Evolutionary conservation across 2,797 vertebrate genomes (phyloP).

Genomic region (Discoglossus pictus): DNA sequence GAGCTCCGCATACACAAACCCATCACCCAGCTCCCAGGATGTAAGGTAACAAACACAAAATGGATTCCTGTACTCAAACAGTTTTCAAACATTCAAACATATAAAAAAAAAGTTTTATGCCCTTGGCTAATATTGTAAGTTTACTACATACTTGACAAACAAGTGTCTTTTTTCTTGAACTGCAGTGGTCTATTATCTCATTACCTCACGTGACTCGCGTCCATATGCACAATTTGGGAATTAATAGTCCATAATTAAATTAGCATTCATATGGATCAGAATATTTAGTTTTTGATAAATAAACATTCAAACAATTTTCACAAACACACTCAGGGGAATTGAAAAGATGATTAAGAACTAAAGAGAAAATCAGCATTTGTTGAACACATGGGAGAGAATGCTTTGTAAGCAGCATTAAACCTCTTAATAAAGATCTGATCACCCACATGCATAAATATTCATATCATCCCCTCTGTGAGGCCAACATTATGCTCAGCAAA

Average conservation of each 20-base stretch:
- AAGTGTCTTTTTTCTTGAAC: no score
- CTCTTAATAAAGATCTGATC: conserved; percentile 43
- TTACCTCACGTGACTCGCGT: background rate
- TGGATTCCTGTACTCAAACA: no score
- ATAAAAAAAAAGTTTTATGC: no score
- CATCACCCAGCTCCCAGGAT: no score
- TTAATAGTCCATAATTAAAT: conserved; percentile 44
- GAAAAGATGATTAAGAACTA: conserved; percentile 39
- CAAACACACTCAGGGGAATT: conserved; percentile 30
- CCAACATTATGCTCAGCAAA: conserved; percentile 51
- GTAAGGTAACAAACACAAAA: no score
- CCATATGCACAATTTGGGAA: conserved; percentile 24
- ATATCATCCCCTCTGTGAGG: conserved; percentile 31
- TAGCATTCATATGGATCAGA: conserved; percentile 22
- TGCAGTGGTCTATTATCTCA: no score
- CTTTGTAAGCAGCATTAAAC: conserved; percentile 44
- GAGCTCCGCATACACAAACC: no score
- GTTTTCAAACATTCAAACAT: no score
- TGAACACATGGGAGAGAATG: conserved; percentile 13
- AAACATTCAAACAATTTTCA: conserved; percentile 35
- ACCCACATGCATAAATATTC: conserved; percentile 51
- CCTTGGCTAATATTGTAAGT: no score
- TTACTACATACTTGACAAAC: no score
- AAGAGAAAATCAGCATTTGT: conserved; percentile 40
- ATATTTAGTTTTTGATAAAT: conserved; percentile 44